phyloP scores from a whole-genome alignment of 2,797 vertebrate species.

The Sebastes alutus region DNA sequence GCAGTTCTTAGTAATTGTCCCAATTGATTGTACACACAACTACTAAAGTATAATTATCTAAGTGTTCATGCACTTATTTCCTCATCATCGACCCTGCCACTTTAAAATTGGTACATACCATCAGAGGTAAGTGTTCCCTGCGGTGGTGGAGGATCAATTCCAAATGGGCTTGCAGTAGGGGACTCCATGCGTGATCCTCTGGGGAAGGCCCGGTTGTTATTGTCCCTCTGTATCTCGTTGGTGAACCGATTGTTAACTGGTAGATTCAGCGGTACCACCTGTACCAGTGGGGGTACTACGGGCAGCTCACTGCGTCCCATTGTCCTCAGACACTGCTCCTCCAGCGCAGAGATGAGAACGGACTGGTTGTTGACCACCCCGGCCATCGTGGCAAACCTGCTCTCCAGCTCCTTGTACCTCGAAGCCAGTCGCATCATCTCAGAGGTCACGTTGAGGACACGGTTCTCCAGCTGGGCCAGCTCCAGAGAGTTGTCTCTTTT shows the following conservation, averaged over 20 bases:
- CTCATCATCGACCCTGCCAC: background rate
- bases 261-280: slow-evolving; percentile 92
- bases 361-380: slow-evolving; percentile 98
- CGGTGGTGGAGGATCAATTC: slow-evolving; percentile 86
- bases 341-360: slow-evolving; percentile 88
- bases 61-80: background rate
- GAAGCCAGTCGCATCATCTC: slow-evolving; percentile 95
- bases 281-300: slow-evolving; percentile 92
- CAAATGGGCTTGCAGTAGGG: slow-evolving; percentile 89
- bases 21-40: background rate
- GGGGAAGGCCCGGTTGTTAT: slow-evolving; percentile 86
- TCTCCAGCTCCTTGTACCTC: slow-evolving; percentile 93
- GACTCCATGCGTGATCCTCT: slow-evolving; percentile 85
- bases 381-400: slow-evolving; percentile 88
- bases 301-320: slow-evolving; percentile 87
- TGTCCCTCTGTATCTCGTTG: slow-evolving; percentile 96
- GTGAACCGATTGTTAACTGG: slow-evolving; percentile 89
- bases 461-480: slow-evolving; percentile 95
- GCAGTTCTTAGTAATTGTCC: background rate
- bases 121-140: slow-evolving; percentile 90
- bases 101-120: slow-evolving; percentile 77
- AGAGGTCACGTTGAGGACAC: slow-evolving; percentile 95
- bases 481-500: slow-evolving; percentile 98
- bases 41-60: background rate
- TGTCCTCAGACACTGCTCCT: slow-evolving; percentile 92